Percentiles rank a stretch among this genome's conserved stretches.
These are phyloP conservation scores for Scaptomyza pallida DNA, from an alignment of 1,140 invertebrate genomes.

Conservation along the genomic window DNA sequence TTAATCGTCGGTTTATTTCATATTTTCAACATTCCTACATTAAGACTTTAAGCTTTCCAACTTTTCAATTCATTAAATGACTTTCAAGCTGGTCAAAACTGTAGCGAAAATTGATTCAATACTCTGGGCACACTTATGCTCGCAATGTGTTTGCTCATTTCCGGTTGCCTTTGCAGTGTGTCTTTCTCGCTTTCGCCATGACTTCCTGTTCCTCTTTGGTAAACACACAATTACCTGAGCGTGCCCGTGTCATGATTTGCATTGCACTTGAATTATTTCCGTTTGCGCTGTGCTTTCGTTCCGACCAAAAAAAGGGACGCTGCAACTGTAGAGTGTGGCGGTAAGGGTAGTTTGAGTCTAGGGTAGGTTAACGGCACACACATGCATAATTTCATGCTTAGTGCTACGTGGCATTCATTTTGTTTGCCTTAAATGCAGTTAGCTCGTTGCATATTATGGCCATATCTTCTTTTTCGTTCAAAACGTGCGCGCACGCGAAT, in stretches of 20 bases:
- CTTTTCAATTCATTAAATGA: conserved; percentile 25
- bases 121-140: conserved; percentile 35
- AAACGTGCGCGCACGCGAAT: conserved; percentile 37
- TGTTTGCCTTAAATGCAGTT: conserved; percentile 75
- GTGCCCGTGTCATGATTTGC: conserved; percentile 71
- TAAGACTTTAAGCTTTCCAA: background rate
- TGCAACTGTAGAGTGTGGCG: background rate
- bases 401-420: conserved; percentile 65
- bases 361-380: conserved; percentile 15
- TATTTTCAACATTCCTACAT: background rate
- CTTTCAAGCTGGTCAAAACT: conserved; percentile 17
- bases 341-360: no score
- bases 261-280: conserved; percentile 81
- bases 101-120: conserved; percentile 23
- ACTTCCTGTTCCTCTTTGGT: conserved; percentile 56
- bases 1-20: background rate
- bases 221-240: conserved; percentile 73
- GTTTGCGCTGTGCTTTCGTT: conserved; percentile 52
- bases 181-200: background rate
- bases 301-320: background rate
- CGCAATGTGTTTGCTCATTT: conserved; percentile 69
- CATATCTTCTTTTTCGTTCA: conserved; percentile 46
- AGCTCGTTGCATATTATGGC: conserved; percentile 37
- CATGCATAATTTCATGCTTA: conserved; percentile 72
- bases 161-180: conserved; percentile 17